Base-by-base conservation (phyloP, 2,113 vertebrate genomes). In the Uropsilus gracilis region DNA sequence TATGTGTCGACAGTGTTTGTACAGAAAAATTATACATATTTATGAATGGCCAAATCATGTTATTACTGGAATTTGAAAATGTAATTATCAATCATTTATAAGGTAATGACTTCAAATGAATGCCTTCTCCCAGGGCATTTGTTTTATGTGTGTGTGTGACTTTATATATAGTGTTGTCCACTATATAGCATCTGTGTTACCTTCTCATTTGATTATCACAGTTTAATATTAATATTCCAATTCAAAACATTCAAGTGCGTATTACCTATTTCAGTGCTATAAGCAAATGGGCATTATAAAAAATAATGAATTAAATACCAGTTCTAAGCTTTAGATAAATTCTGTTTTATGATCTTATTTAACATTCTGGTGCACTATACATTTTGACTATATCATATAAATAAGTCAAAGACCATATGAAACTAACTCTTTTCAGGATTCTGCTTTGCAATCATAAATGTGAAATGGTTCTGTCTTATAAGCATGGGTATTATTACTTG, bases 1-100 rank as follows among this genome's bases (percentile, higher is more conserved):
- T 96, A 91, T 72, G 30, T 93, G 93, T 96, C 30, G 61, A 83
- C 89, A 72, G 46, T 91, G 86, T 93, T 94, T 83, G 84, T 96
- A 81, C 86, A 91, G 94, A 89, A 94, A 90, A 96, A 96, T 94
- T 86, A 84, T 89, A 84, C 95, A 95, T 97, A 89, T 95, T 97
- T 96, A 94, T 97, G 94, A 97, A 96, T 63, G 93, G 91, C 91
- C 95, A 96, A 95, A 89, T 96, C 92, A 96, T 96, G 69, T 72
- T 96, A 89, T 96, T 95, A 78, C 83, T 94, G 75, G 80, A 86
- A 86, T 92, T 94, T 94, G 75, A 94, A 96, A 96, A 94, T 96
- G n/a, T 96, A 94, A 96, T 96, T 97, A 84, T 92, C 95, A 96
- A 12, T 88, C 80, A 93, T 86, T 96, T 96, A 72, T 84, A 91